Base-by-base conservation (phyloP, 1,140 invertebrate genomes). In the Adoxophyes honmai region DNA sequence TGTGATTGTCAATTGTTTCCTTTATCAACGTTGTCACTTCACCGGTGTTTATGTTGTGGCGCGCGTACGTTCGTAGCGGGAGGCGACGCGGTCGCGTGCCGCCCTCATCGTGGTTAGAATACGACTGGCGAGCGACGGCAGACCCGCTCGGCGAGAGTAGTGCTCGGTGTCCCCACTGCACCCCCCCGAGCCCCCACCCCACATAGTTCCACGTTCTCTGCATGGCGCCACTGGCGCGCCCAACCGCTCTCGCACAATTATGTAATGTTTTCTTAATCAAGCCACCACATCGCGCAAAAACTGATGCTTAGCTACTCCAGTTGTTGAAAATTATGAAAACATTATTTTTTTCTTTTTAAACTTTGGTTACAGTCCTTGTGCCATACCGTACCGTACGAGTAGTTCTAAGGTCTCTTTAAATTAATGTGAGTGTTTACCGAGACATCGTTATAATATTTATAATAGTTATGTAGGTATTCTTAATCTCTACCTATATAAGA, bases 181-280 rank as follows among this genome's bases (percentile, higher is more conserved):
- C 67, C 63, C 75, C 73, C 75, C 75, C 73, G 2, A 28, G 68
- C 77, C 70, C 73, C 57, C 68, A 36, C 74, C 73, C 75, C 69
- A 78, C 78, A 84, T 84, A 86, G 85, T 83, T 83, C 81, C 75
- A 84, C 78, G 81, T 78, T 75, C 48, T 54, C 68, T 72, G 76
- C 76, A 81, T 68, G 85, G 82, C 85, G 85, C 82, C 79, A 86
- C 81, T 84, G 76, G 78, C 81, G 74, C 77, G 69, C 64, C 66
- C 63, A 68, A 68, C 70, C 72, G 70, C 78, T 77, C 76, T 85
- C 78, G 69, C 75, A 81, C 82, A 87, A 87, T 87, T 87, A 87
- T 86, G 75, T 84, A 86, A 86, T 87, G 81, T 87, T 87, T 87
- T 84, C 81, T 84, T 86, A 82, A 84, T 87, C 75, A 75, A 86